Percentiles rank a stretch among this genome's conserved stretches.
phyloP scores from a whole-genome alignment of 2,888 invertebrate genomes.

The Ceramica pisi region DNA sequence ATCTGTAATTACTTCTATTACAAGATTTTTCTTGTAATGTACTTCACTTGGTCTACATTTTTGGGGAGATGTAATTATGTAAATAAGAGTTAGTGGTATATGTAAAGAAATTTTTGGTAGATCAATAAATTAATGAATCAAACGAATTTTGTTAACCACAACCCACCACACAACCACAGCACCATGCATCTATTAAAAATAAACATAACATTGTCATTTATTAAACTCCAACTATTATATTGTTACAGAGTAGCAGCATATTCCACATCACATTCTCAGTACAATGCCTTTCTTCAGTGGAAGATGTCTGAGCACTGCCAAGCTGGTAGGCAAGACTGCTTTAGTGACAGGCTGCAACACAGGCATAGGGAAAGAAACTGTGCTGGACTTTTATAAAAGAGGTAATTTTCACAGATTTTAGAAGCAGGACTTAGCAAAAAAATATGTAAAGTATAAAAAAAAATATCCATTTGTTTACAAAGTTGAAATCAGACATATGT shows the following conservation, averaged over 20 bases:
- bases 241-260: constrained; percentile 22
- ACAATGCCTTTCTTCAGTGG: constrained; percentile 85
- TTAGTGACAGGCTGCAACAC: constrained; percentile 89
- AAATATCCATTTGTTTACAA: too few relatives aligned
- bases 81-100: too few relatives aligned
- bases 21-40: too few relatives aligned
- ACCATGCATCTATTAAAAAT: background rate
- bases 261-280: background rate
- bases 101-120: too few relatives aligned
- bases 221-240: background rate
- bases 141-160: too few relatives aligned
- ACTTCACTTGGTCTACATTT: too few relatives aligned
- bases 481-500: too few relatives aligned
- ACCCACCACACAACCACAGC: background rate
- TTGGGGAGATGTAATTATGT: too few relatives aligned
- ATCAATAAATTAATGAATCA: too few relatives aligned
- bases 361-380: constrained; percentile 88
- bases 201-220: background rate
- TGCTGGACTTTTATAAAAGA: constrained; percentile 86
- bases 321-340: constrained; percentile 90
- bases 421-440: too few relatives aligned
- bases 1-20: background rate
- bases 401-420: constrained; percentile 62
- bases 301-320: constrained; percentile 87
- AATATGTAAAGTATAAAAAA: too few relatives aligned